phyloP scores from a whole-genome alignment of 2,888 invertebrate species.

The Machimus atricapillus region DNA sequence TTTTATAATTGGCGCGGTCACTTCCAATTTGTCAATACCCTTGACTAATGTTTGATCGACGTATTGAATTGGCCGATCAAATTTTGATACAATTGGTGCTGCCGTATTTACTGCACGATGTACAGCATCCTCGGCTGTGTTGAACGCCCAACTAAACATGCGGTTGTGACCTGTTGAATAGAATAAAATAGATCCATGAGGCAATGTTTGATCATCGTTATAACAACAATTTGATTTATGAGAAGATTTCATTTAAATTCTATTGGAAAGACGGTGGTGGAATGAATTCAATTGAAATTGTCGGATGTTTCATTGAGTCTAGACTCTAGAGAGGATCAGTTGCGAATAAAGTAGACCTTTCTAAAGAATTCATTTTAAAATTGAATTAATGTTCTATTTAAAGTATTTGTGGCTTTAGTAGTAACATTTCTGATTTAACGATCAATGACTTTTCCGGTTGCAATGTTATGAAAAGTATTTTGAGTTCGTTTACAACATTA shows the following conservation, averaged over 20 bases:
- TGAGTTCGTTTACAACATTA: neutral
- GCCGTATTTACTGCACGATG: constrained; percentile 71
- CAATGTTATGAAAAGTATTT: neutral
- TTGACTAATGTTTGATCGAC: constrained; percentile 74
- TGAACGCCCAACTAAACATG: constrained; percentile 73
- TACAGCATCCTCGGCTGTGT: constrained; percentile 70
- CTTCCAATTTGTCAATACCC: constrained; percentile 71
- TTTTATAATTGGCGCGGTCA: constrained; percentile 71
- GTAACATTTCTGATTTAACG: neutral
- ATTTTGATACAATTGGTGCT: constrained; percentile 65
- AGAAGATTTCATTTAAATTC: constrained; percentile 2
- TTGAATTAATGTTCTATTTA: neutral
- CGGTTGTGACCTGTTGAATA: constrained; percentile 66
- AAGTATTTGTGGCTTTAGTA: neutral
- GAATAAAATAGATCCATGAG: constrained; percentile 37
- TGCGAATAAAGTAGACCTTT: neutral
- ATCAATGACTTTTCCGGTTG: neutral
- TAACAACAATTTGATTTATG: constrained; percentile 10
- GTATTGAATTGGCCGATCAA: constrained; percentile 66
- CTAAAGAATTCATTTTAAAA: neutral
- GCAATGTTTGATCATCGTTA: constrained; percentile 43
- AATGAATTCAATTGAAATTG: constrained; percentile 11
- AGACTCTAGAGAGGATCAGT: neutral
- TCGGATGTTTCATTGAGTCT: neutral
- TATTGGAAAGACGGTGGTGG: neutral